phyloP scores from a whole-genome alignment of 2,113 vertebrate species.

The Petrocephalus microphthalmus region DNA sequence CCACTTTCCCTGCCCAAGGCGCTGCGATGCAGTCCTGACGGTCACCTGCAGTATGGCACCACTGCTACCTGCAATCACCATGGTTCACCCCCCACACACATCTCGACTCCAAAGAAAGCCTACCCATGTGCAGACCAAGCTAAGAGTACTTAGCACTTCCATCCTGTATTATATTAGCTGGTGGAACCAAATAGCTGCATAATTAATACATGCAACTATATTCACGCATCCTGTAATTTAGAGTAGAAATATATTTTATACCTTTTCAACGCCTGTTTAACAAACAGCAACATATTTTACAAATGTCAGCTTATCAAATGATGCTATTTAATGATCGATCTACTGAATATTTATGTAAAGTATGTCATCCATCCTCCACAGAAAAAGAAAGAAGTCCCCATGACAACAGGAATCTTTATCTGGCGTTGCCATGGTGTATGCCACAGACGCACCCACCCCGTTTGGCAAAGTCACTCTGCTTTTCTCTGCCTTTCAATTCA shows the following conservation, averaged over 20 bases:
- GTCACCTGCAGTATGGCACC: neutral
- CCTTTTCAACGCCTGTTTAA: neutral
- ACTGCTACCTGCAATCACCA: neutral
- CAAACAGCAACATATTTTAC: neutral
- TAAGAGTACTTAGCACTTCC: neutral
- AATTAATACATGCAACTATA: neutral
- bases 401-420: constrained; percentile 14
- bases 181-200: neutral
- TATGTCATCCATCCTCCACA: neutral
- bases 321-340: neutral
- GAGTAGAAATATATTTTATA: neutral
- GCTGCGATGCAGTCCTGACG: neutral
- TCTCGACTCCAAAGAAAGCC: neutral
- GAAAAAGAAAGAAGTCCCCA: constrained; percentile 7
- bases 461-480: neutral
- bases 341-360: neutral
- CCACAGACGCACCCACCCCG: neutral
- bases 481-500: neutral
- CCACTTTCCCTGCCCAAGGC: neutral
- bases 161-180: neutral
- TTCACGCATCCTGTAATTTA: neutral
- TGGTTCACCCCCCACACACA: too few species aligned
- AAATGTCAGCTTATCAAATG: neutral
- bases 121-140: neutral
- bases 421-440: constrained; percentile 1